phyloP scores from a whole-genome alignment of 2,113 vertebrate species.

The Climacteris rufus region DNA sequence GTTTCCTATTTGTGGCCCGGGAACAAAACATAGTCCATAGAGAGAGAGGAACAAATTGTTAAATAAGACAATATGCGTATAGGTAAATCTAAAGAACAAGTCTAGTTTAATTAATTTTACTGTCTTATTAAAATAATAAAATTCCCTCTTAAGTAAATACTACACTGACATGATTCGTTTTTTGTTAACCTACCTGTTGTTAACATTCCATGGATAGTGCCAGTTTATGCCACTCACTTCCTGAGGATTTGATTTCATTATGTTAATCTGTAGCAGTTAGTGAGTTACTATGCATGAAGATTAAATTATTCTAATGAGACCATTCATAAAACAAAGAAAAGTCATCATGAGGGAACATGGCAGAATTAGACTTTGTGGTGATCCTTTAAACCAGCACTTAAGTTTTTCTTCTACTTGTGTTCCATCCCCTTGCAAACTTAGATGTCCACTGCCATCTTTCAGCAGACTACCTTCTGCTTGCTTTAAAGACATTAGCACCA shows the following conservation, averaged over 20 bases:
- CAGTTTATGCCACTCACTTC: background rate
- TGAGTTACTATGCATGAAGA: background rate
- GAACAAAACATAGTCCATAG: background rate
- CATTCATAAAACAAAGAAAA: background rate
- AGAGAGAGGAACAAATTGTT: background rate
- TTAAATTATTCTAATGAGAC: slow-evolving; percentile 1
- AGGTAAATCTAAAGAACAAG: background rate
- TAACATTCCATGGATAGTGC: background rate
- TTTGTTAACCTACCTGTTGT: background rate
- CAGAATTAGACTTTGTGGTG: background rate
- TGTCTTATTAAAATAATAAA: background rate
- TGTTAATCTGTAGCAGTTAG: background rate
- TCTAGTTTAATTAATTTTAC: background rate
- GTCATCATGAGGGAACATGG: background rate
- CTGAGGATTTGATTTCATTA: background rate
- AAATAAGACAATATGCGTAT: background rate
- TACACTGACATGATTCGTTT: background rate
- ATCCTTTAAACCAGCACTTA: background rate
- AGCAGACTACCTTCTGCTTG: background rate
- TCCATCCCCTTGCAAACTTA: background rate
- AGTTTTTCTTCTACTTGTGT: background rate
- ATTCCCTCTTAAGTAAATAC: background rate
- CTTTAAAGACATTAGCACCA: background rate
- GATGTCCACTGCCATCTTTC: background rate
- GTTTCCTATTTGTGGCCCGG: background rate